Evolutionary conservation across 1,140 invertebrate genomes (phyloP).

Genomic region (Globodera ellingtonae): DNA sequence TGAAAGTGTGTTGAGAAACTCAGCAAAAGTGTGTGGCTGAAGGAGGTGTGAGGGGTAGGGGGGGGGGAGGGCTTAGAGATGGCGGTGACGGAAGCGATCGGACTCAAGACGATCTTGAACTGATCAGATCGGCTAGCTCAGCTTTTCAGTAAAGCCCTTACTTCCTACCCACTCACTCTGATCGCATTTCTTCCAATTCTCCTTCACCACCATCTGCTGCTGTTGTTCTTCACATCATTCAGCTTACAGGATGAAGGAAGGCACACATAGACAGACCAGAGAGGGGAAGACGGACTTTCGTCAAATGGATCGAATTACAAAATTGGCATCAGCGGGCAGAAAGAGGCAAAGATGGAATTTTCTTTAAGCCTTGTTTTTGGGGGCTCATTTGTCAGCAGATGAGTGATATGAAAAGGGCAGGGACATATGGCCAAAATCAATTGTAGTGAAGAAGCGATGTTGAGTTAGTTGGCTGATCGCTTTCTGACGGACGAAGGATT

Average conservation of each 20-base stretch:
- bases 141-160: neutral
- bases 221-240: neutral
- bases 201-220: neutral
- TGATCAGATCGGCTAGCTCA: too few relatives aligned
- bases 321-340: neutral
- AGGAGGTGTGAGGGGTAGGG: neutral
- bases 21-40: neutral
- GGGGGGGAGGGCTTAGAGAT: too few relatives aligned
- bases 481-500: too few relatives aligned
- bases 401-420: neutral
- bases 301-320: constrained; percentile 5
- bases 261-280: neutral
- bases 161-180: neutral
- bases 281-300: neutral
- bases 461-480: neutral
- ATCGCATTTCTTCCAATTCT: neutral
- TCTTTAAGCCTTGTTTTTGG: neutral
- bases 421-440: neutral
- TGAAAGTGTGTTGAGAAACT: neutral
- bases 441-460: neutral
- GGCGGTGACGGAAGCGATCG: too few relatives aligned
- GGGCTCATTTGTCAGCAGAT: neutral
- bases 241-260: neutral
- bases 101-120: too few relatives aligned
- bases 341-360: neutral